These are phyloP conservation scores for Garra rufa DNA, from an alignment of 2,113 vertebrate genomes.

Conservation along the genomic window DNA sequence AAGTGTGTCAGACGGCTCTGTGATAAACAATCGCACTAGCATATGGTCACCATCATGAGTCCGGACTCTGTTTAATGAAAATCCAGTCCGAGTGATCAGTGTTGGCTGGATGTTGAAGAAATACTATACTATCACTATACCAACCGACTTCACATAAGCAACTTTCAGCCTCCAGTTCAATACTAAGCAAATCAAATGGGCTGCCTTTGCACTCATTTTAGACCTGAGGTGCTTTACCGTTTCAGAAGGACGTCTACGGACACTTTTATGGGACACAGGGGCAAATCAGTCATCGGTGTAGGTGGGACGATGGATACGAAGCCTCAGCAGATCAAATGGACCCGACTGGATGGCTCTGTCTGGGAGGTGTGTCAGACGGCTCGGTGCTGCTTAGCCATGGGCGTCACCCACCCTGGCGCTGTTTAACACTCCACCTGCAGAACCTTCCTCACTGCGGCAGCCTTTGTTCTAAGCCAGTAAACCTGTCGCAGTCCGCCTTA, in stretches of 20 bases:
- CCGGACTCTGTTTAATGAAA: background rate
- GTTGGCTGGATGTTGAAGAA: background rate
- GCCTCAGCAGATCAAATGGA: background rate
- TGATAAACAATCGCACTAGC: background rate
- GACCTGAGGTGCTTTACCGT: background rate
- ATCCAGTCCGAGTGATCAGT: background rate
- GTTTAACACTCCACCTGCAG: conserved; percentile 48
- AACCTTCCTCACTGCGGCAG: conserved; percentile 48
- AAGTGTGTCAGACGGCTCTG: background rate
- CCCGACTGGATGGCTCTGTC: conserved; percentile 31
- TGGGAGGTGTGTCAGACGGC: conserved; percentile 3
- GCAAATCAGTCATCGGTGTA: background rate
- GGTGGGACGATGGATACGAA: background rate
- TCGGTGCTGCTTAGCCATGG: conserved; percentile 42
- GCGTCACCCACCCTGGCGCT: conserved; percentile 46
- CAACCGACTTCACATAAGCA: background rate
- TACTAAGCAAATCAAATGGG: background rate
- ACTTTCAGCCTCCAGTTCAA: background rate
- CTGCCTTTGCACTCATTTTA: background rate
- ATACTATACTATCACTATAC: background rate
- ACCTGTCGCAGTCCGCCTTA: conserved; percentile 50
- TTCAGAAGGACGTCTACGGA: background rate
- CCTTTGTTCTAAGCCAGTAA: conserved; percentile 51
- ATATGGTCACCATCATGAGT: background rate
- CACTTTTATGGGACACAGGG: background rate